Percentiles rank a stretch among this genome's conserved stretches.
These are phyloP conservation scores for Apodemus speciosus DNA, from an alignment of 2,113 vertebrate species.

Conservation along the genomic window DNA sequence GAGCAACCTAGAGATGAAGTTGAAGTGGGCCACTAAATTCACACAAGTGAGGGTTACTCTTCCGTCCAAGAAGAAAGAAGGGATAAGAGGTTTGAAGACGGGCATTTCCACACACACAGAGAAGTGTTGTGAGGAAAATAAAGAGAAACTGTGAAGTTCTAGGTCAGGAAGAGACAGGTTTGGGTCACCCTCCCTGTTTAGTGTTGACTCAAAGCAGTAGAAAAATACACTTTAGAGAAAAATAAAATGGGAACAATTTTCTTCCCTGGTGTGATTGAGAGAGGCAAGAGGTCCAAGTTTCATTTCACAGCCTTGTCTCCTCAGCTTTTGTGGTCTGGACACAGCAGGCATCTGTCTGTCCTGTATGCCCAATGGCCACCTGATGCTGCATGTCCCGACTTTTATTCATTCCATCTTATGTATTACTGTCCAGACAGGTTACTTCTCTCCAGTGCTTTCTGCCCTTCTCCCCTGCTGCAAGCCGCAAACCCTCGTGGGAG, in stretches of 20 bases:
- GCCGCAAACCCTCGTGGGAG: no score
- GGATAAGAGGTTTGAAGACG: background rate
- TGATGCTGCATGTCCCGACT: background rate
- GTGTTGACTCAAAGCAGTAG: background rate
- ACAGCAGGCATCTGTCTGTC: fast-evolving
- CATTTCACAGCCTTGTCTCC: background rate
- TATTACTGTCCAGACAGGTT: conserved; percentile 61
- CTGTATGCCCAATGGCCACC: fast-evolving
- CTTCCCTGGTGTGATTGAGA: background rate
- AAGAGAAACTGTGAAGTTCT: background rate
- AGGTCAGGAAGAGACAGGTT: background rate
- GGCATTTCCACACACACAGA: background rate
- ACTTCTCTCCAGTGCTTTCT: background rate
- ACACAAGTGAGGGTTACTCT: background rate
- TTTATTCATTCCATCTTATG: conserved; percentile 34
- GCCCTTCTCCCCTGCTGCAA: background rate
- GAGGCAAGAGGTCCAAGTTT: background rate
- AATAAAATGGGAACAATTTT: background rate
- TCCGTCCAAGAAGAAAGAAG: background rate
- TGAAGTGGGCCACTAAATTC: background rate
- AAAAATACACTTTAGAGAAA: background rate
- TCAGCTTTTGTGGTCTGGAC: no score
- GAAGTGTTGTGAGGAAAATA: background rate
- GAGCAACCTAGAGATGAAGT: background rate
- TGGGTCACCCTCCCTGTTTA: background rate